phyloP scores from a whole-genome alignment of 2,888 invertebrate species.

The Drosophila rubida region DNA sequence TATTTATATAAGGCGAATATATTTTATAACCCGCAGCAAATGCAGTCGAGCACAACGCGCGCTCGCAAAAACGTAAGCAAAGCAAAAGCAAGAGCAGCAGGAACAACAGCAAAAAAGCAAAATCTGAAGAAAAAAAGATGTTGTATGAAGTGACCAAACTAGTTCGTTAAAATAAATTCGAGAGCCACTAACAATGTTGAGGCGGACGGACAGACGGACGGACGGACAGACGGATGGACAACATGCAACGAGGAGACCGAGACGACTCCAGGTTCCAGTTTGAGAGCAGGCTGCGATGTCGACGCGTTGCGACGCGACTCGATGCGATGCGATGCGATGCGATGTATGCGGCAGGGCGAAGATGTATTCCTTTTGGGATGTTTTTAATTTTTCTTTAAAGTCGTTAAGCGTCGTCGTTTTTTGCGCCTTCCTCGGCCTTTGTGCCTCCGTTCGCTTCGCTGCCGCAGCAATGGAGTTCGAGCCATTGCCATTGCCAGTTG shows the following conservation, averaged over 20 bases:
- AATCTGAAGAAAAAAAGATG: slow-evolving; percentile 61
- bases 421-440: slow-evolving; percentile 54
- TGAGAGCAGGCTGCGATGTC: slow-evolving; percentile 16
- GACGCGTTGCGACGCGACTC: neutral
- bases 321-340: slow-evolving; percentile 60
- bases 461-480: slow-evolving; percentile 31
- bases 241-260: slow-evolving; percentile 59
- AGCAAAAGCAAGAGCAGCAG: slow-evolving; percentile 8
- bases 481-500: slow-evolving; percentile 2
- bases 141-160: slow-evolving; percentile 82
- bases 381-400: slow-evolving; percentile 82
- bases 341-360: slow-evolving; percentile 77
- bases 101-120: slow-evolving; percentile 13
- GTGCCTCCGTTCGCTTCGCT: slow-evolving; percentile 66
- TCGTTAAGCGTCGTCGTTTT: slow-evolving; percentile 78
- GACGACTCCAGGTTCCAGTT: slow-evolving; percentile 31
- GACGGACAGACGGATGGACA: slow-evolving; percentile 44
- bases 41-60: slow-evolving; percentile 48
- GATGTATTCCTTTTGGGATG: slow-evolving; percentile 82
- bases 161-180: slow-evolving; percentile 83
- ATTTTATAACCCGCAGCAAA: slow-evolving; percentile 80
- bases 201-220: slow-evolving; percentile 36
- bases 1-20: slow-evolving; percentile 80
- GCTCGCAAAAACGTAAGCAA: slow-evolving; percentile 16
- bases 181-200: slow-evolving; percentile 79